Evolutionary conservation across 2,888 invertebrate genomes (phyloP).

Genomic region (Caenorhabditis doughertyi): DNA sequence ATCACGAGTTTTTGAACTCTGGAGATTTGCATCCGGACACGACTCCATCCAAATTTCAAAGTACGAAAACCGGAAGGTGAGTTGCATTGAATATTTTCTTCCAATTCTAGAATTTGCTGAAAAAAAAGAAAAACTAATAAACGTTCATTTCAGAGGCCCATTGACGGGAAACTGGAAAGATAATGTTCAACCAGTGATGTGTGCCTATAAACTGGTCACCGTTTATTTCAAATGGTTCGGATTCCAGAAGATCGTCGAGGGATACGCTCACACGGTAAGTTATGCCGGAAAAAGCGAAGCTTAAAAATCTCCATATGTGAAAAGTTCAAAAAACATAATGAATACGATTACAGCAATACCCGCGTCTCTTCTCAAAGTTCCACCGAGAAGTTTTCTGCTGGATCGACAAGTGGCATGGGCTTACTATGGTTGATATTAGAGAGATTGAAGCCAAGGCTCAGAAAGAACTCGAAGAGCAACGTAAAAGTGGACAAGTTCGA

Average conservation of each 20-base stretch:
- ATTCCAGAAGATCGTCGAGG: slow-evolving; percentile 92
- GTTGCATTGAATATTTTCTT: not conserved
- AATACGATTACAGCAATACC: slow-evolving; percentile 80
- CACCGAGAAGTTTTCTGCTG: slow-evolving; percentile 99
- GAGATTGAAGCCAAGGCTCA: slow-evolving; percentile 96
- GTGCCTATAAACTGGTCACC: slow-evolving; percentile 97
- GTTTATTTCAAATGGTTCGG: slow-evolving; percentile 99
- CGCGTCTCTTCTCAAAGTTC: slow-evolving; percentile 95
- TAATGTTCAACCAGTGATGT: slow-evolving; percentile 88
- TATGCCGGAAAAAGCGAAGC: not conserved
- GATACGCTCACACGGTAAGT: slow-evolving; percentile 79
- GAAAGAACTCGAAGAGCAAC: slow-evolving; percentile 73
- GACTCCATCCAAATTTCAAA: slow-evolving; percentile 92
- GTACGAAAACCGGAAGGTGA: slow-evolving; percentile 91
- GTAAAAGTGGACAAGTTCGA: slow-evolving; percentile 74
- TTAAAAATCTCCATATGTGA: too few relatives aligned
- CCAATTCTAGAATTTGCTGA: not conserved
- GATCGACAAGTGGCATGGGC: slow-evolving; percentile 97
- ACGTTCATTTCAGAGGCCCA: slow-evolving; percentile 89
- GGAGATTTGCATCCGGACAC: slow-evolving; percentile 92
- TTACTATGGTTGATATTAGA: slow-evolving; percentile 98
- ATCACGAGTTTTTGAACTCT: slow-evolving; percentile 83
- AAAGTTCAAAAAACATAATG: too few relatives aligned
- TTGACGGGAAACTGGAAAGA: slow-evolving; percentile 84
- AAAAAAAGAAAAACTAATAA: too few relatives aligned